Evolutionary conservation across 2,113 vertebrate species (phyloP).

Genomic region (Octodon degus): DNA sequence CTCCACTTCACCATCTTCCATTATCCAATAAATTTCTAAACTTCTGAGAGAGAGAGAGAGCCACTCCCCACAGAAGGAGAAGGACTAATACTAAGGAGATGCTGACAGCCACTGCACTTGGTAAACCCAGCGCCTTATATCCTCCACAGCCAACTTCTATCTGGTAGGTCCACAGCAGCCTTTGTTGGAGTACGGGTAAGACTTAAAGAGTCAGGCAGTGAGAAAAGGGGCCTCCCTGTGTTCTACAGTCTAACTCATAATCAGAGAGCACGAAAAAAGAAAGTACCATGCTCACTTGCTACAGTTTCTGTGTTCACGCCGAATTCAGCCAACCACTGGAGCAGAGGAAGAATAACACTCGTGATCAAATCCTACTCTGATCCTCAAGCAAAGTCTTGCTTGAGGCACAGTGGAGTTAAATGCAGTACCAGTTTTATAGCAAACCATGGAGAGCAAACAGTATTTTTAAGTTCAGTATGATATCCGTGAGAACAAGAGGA

Average conservation of each 20-base stretch:
- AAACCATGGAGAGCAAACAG: constrained; percentile 26
- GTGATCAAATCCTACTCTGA: not conserved
- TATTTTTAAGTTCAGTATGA: constrained; percentile 45
- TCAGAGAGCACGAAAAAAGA: not conserved
- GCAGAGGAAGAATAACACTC: not conserved
- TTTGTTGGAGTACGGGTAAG: not conserved
- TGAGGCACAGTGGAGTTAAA: constrained; percentile 65
- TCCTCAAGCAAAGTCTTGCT: not conserved
- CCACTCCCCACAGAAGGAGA: not conserved
- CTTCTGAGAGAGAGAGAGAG: not conserved
- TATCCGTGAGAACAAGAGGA: constrained; percentile 56
- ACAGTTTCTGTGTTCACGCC: not conserved
- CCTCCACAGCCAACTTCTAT: not conserved
- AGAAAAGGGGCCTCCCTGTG: not conserved
- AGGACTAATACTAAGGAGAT: not conserved
- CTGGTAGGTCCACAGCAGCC: not conserved
- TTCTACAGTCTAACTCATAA: not conserved
- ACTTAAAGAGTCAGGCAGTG: not conserved
- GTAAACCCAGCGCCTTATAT: not conserved
- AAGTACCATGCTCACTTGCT: not conserved
- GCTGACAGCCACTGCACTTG: not conserved
- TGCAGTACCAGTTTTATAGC: constrained; percentile 27
- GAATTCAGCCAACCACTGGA: not conserved
- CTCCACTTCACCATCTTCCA: not conserved
- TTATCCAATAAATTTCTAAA: not conserved